A percentile compares a stretch with the other conserved stretches of the same genome.
Evolutionary conservation across 1,140 invertebrate species (phyloP).

Genomic region (Pissodes strobi): DNA sequence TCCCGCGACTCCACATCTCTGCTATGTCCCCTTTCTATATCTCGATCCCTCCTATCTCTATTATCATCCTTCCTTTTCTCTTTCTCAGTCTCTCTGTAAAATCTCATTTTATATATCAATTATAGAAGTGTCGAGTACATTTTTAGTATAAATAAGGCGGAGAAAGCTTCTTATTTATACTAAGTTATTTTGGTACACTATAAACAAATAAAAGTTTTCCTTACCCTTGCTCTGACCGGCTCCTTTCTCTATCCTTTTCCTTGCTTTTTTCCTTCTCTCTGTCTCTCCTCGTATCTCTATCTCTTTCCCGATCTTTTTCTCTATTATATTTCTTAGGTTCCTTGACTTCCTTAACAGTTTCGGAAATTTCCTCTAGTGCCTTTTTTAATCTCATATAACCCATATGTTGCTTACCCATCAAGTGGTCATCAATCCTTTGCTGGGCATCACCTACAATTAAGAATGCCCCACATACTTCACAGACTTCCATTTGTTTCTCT

Average conservation of each 20-base stretch:
- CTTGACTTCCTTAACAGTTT: slow-evolving; percentile 41
- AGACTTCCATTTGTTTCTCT: slow-evolving; percentile 99
- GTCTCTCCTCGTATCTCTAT: slow-evolving; percentile 32
- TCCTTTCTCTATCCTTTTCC: slow-evolving; percentile 53
- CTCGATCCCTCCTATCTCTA: too few species aligned
- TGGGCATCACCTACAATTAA: slow-evolving; percentile 98
- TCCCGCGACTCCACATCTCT: slow-evolving; percentile 46
- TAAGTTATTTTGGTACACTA: background rate
- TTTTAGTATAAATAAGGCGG: background rate
- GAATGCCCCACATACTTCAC: slow-evolving; percentile 97
- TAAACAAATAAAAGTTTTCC: background rate
- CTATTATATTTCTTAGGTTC: slow-evolving; percentile 43
- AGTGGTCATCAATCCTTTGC: slow-evolving; percentile 95
- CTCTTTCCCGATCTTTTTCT: slow-evolving; percentile 39
- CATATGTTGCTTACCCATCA: slow-evolving; percentile 97
- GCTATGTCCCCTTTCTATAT: slow-evolving; percentile 49
- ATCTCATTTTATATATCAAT: too few species aligned
- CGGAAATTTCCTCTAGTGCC: slow-evolving; percentile 66
- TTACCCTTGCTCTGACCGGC: slow-evolving; percentile 26
- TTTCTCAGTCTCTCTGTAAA: slow-evolving; percentile 42
- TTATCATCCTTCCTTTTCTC: slow-evolving; percentile 43
- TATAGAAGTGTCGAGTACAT: too few species aligned
- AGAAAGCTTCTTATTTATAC: background rate
- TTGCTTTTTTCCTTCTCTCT: slow-evolving; percentile 54
- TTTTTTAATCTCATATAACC: slow-evolving; percentile 72